Conservation (phyloP, 2,797 vertebrate species). For the Cynopterus sphinx region DNA sequence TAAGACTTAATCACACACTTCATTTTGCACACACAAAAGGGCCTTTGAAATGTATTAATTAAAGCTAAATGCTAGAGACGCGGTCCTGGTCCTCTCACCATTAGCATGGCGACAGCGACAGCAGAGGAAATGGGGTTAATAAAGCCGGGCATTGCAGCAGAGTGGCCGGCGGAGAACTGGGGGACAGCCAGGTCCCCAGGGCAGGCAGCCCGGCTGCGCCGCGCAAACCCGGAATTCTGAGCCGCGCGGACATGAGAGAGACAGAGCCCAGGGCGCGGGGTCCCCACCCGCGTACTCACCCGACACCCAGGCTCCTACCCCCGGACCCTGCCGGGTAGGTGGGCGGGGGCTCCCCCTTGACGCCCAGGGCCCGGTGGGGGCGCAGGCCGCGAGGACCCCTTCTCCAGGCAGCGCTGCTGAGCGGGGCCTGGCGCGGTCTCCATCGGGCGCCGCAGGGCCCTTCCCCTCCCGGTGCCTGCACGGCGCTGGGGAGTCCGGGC, state of each 20-base stretch:
- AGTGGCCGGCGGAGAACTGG: constrained; percentile 86
- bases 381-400: not conserved
- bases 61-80: constrained; percentile 78
- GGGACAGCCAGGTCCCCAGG: constrained; percentile 87
- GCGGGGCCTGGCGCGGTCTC: not conserved
- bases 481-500: not conserved
- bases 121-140: constrained; percentile 92
- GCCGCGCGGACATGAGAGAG: no score
- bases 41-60: constrained; percentile 78
- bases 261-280: not conserved
- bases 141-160: constrained; percentile 85
- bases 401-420: not conserved
- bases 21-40: constrained; percentile 79
- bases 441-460: not conserved
- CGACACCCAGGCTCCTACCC: not conserved
- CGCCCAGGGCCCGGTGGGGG: not conserved
- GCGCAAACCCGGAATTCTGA: constrained; percentile 76
- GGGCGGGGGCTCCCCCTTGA: not conserved
- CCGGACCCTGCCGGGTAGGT: not conserved
- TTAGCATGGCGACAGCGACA: constrained; percentile 87
- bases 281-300: constrained; percentile 42
- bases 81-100: constrained; percentile 75
- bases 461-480: no score
- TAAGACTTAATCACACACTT: constrained; percentile 78
- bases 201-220: not conserved